These are phyloP conservation scores for Protobothrops flavoviridis DNA, from an alignment of 2,113 vertebrate genomes.

Conservation along the genomic window DNA sequence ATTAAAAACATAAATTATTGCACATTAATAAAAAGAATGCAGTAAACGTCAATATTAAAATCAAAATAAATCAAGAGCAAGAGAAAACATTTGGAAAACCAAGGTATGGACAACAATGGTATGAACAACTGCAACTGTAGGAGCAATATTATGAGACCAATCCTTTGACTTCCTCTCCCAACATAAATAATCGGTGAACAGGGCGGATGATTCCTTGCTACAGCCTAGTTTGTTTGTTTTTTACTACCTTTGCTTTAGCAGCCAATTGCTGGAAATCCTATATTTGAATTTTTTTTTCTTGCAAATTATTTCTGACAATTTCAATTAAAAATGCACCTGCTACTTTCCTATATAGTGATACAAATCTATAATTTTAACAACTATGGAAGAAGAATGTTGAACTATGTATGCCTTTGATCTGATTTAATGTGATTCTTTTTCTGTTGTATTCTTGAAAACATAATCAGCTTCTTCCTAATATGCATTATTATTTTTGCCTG, in stretches of 20 bases:
- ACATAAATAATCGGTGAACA: not conserved
- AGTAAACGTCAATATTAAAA: not conserved
- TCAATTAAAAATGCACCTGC: not conserved
- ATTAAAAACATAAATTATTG: too few relatives aligned
- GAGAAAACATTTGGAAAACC: not conserved
- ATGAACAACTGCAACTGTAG: not conserved
- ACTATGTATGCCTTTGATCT: not conserved
- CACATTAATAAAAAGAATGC: not conserved
- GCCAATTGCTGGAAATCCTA: not conserved
- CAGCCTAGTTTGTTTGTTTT: not conserved
- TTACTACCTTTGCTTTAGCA: not conserved
- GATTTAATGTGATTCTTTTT: not conserved
- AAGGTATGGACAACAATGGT: not conserved
- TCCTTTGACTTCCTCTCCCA: not conserved
- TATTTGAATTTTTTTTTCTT: not conserved
- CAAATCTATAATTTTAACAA: not conserved
- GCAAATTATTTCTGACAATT: not conserved
- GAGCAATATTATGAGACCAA: not conserved
- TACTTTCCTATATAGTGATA: not conserved
- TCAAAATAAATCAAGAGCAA: not conserved
- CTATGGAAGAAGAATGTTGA: not conserved
- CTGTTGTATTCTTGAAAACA: not conserved
- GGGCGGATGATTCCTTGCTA: not conserved
- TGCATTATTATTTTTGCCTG: not conserved
- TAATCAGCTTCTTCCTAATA: not conserved